Conservation (phyloP, 2,888 invertebrate species). For the Pristionchus arcanus region DNA sequence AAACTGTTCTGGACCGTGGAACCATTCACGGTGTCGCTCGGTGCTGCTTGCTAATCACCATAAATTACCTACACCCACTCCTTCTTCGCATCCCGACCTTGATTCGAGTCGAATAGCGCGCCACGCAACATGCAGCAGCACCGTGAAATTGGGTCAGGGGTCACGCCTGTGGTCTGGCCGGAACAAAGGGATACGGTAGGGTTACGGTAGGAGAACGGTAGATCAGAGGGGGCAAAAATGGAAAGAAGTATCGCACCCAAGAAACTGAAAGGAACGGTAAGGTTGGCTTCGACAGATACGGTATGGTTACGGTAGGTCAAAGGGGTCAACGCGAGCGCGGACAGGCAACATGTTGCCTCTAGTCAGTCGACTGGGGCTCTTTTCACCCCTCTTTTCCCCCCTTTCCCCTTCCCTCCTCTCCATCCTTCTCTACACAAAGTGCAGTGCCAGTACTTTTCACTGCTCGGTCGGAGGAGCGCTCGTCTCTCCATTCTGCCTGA, state of each 20-base stretch:
- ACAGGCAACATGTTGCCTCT: neutral
- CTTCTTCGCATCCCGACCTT: slow-evolving; percentile 6
- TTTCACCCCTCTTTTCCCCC: neutral
- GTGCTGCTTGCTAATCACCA: slow-evolving; percentile 12
- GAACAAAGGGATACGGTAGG: neutral
- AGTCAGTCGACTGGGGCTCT: neutral
- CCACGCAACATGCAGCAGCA: neutral
- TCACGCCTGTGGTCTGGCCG: neutral
- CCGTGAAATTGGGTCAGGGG: slow-evolving; percentile 17
- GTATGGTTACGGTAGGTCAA: neutral
- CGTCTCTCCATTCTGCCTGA: neutral
- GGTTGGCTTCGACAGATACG: too few relatives aligned
- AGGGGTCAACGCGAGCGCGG: neutral
- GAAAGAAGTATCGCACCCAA: too few relatives aligned
- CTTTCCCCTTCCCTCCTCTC: neutral
- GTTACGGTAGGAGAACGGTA: neutral
- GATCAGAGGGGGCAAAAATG: neutral
- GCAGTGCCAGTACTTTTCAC: slow-evolving; percentile 33
- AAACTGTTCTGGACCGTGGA: too few relatives aligned
- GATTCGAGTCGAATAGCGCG: neutral
- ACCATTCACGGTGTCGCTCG: neutral
- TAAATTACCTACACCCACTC: neutral
- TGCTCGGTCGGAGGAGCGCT: neutral
- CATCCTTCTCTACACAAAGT: slow-evolving; percentile 27
- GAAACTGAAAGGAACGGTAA: too few relatives aligned